Evolutionary conservation across 2,797 vertebrate genomes (phyloP), one percentile per base, ranked within the genome.

Genomic region (Atherinosoma microstoma): DNA sequence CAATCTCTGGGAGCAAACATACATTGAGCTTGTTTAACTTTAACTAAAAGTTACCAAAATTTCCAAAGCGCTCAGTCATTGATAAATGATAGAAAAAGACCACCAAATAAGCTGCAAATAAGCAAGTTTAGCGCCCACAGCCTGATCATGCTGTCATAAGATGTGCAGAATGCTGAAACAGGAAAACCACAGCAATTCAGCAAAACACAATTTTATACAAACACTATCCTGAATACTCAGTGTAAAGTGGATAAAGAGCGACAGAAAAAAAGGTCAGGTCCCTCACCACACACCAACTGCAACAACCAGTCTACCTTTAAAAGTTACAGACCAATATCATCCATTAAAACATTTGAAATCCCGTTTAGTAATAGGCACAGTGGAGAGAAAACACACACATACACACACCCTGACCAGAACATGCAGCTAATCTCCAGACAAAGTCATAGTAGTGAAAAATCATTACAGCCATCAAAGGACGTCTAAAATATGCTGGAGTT

Each of bases 241-340:
- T 10, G 32, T 7, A 27, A 22, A 36, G 34, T 78, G 36, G n/a
- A 68, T 57, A 15, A n/a, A 38, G 56, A 35, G 47, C 54, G 18
- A 64, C 2, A 70, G 49, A 38, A 53, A 60, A 4, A 61, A 40
- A 12, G 7, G 27, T 42, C 32, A 2, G 22, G 57, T 56, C 63
- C 53, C 57, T 63, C 30, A 58, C 22, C 16, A 38, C 20, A 49
- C 8, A 42, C 8, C 11, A 24, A 73, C 51, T 30, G 30, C 22
- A 42, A 24, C 24, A 76, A 57, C 18, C 45, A 64, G 35, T 12
- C 2, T 0, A 16, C 56, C 24, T 70, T 13, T 58, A 24, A 47
- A 24, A 65, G 27, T 30, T 36, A 47, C 18, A 57, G 15, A 57
- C 16, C 18, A 45, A 13, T 35, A 22, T 42, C 13, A 30, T 65